Evolutionary conservation across 2,113 vertebrate genomes (phyloP), one percentile per base, ranked within the genome.

Genomic region (Orthochromis indermauri): DNA sequence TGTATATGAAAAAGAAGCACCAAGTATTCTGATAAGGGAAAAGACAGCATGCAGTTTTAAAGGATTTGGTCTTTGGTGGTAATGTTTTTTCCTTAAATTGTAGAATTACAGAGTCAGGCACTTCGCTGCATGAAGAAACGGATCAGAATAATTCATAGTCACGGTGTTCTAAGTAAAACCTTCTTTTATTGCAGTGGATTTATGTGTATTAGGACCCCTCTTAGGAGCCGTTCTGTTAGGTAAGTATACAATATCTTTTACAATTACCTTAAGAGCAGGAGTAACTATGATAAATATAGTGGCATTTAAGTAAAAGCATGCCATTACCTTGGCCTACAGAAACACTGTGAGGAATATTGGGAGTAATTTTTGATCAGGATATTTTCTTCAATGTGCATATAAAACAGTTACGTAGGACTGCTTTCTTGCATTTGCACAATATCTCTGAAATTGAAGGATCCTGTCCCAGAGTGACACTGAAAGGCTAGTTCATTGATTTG

Each of bases 1-100:
- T 90, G 47, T 88, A 87, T 86, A 88, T 79, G 35, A 57, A 91
- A 87, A 87, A 14, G 63, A 21, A 83, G 59, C 10, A 86, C 49
- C 9, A 35, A 42, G 71, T 81, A 78, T 63, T 87, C 85, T 81
- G 4, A 81, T 53, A 85, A 14, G 12, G 33, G 14, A 83, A 66
- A 40, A 28, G 55, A 80, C 31, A 40, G 21, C 4, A 57, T 57
- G 42, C 21, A 21, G 45, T 49, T 53, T 86, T 31, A 66, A 82
- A 87, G 13, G 33, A 68, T 86, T 35, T 61, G 59, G 26, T 59
- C 79, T 14, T 16, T 45, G 24, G 17, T 31, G 35, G 28, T 4
- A 33, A 51, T 76, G 13, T 17, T 37, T 61, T 57, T 57, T 51
- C 76, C 26, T 61, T 21, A 13, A 24, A 59, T 8, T 55, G 21